These are phyloP conservation scores for Protobothrops flavoviridis DNA, from an alignment of 2,113 vertebrate genomes.

Conservation along the genomic window DNA sequence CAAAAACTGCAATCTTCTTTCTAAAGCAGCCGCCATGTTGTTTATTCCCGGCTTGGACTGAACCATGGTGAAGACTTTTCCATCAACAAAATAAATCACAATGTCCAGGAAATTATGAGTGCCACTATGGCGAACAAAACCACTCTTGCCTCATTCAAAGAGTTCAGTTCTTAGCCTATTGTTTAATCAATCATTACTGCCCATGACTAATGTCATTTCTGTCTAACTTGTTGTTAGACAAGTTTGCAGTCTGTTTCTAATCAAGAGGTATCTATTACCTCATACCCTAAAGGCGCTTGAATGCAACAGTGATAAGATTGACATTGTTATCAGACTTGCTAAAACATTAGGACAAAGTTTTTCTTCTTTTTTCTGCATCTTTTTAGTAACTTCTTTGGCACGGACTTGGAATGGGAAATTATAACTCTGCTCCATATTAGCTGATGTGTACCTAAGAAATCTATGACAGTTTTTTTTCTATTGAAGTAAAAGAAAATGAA, in stretches of 20 bases:
- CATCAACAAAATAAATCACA: background rate
- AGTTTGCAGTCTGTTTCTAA: background rate
- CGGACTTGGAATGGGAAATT: background rate
- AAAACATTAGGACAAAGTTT: background rate
- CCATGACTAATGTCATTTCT: background rate
- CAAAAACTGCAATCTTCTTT: too few relatives aligned
- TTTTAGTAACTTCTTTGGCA: background rate
- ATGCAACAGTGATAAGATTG: background rate
- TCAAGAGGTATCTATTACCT: background rate
- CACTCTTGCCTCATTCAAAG: background rate
- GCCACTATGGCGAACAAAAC: background rate
- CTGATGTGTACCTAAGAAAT: background rate
- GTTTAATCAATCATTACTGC: background rate
- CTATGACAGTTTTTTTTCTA: background rate
- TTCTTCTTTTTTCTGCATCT: background rate
- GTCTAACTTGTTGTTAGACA: background rate
- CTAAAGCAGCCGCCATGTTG: too few relatives aligned
- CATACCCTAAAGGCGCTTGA: background rate
- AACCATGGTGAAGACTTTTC: too few relatives aligned
- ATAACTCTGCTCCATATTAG: background rate
- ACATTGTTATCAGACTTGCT: background rate
- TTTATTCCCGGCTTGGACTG: too few relatives aligned
- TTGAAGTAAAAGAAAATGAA: background rate
- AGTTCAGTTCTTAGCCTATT: background rate
- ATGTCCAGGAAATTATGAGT: background rate